Conservation (phyloP, 2,888 invertebrate species). For the Pseudococcus longispinus region DNA sequence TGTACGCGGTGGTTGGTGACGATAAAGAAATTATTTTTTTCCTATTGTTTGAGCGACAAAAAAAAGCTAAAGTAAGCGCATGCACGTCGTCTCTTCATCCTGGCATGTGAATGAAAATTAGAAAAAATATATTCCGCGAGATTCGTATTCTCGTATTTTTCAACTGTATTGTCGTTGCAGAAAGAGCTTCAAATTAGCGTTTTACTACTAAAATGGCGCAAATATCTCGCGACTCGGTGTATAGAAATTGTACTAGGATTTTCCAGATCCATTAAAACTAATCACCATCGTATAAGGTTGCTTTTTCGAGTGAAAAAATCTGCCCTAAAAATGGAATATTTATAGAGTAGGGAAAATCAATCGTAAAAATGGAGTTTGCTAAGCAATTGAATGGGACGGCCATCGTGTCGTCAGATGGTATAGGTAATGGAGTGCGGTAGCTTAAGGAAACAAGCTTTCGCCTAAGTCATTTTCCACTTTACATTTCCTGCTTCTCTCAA, state of each 20-base stretch:
- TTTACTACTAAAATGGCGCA: not conserved
- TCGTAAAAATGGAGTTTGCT: not conserved
- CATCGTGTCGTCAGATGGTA: not conserved
- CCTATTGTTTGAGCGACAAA: not conserved
- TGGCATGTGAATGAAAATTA: not conserved
- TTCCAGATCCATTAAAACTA: no score
- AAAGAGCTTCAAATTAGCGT: not conserved
- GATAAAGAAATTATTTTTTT: conserved; percentile 7
- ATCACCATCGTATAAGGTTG: no score
- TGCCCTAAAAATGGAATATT: not conserved
- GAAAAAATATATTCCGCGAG: not conserved
- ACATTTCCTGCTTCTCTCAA: conserved; percentile 22
- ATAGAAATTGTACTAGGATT: no score
- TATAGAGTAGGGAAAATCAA: not conserved
- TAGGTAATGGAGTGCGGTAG: not conserved
- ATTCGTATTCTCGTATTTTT: not conserved
- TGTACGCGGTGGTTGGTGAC: not conserved
- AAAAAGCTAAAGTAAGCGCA: not conserved
- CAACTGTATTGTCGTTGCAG: not conserved
- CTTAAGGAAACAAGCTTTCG: conserved; percentile 34
- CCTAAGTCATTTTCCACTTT: conserved; percentile 19
- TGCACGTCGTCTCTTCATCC: not conserved
- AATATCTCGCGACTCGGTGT: not conserved
- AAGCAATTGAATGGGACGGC: not conserved
- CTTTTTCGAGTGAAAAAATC: not conserved